Conservation (phyloP, 2,113 vertebrate genomes). For the Cinclus mexicanus region DNA sequence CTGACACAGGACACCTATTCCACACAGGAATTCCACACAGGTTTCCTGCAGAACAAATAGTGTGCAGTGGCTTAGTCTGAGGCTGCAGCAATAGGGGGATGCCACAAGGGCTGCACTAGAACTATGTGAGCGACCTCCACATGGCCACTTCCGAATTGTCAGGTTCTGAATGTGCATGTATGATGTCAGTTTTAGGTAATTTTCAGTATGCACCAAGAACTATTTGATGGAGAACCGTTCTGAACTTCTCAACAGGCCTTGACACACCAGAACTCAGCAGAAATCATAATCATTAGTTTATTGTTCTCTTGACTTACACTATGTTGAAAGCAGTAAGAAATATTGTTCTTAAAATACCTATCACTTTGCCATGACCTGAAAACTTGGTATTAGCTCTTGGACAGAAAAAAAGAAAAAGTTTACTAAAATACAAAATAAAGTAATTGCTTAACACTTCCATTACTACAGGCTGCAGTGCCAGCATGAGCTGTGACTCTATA, state of each 20-base stretch:
- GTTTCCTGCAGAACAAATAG: background rate
- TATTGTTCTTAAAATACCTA: background rate
- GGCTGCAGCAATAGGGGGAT: background rate
- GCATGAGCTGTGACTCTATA: background rate
- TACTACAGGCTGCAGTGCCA: background rate
- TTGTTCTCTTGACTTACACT: background rate
- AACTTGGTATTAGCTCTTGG: background rate
- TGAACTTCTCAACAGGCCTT: background rate
- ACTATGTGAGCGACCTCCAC: accelerated
- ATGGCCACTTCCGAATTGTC: background rate
- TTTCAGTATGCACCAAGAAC: background rate
- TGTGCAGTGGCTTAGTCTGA: accelerated
- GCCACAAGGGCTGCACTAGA: background rate
- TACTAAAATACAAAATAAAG: background rate
- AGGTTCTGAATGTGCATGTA: background rate
- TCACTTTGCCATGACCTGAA: background rate
- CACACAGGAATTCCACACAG: background rate
- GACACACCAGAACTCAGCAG: background rate
- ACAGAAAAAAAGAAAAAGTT: background rate
- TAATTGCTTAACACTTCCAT: background rate
- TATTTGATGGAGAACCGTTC: background rate
- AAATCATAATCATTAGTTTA: background rate
- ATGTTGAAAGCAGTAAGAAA: background rate
- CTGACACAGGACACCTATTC: accelerated
- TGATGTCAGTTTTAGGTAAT: background rate